Evolutionary conservation across 2,113 vertebrate species (phyloP).

Genomic region (Callionymus lyra): DNA sequence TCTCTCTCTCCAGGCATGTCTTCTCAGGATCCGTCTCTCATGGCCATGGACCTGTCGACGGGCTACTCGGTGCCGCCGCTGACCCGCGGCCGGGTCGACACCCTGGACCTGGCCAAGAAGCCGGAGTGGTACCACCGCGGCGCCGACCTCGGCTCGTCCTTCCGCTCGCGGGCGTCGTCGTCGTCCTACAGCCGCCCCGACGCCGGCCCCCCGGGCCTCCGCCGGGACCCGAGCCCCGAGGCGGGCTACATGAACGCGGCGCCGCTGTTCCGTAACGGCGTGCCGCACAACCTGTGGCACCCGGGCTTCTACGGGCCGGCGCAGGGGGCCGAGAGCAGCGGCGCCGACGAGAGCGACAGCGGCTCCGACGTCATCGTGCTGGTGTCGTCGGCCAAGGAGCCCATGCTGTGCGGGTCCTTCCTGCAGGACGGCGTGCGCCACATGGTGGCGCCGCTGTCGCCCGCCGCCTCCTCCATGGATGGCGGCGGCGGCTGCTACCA

Average conservation of each 20-base stretch:
- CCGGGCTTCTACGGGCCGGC: constrained; percentile 32
- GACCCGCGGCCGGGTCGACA: constrained; percentile 30
- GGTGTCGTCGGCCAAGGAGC: constrained; percentile 47
- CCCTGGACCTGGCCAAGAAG: constrained; percentile 51
- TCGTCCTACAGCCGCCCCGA: constrained; percentile 2
- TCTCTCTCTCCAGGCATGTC: constrained; percentile 50
- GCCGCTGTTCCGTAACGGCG: constrained; percentile 23
- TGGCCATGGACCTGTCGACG: constrained; percentile 60
- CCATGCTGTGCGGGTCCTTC: constrained; percentile 38
- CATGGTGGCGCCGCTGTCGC: constrained; percentile 39
- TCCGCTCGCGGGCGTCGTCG: constrained; percentile 26
- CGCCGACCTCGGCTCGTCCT: constrained; percentile 26
- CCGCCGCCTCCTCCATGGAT: constrained; percentile 28
- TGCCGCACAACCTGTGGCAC: constrained; percentile 42
- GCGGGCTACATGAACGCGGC: constrained; percentile 33
- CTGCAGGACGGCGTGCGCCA: constrained; percentile 35
- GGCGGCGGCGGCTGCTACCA: constrained; percentile 31
- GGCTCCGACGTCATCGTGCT: constrained; percentile 58
- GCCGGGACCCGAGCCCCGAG: constrained; percentile 25
- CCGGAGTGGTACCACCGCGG: constrained; percentile 52
- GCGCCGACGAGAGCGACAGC: constrained; percentile 51
- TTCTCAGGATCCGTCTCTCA: constrained; percentile 37
- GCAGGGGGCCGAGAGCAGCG: constrained; percentile 41
- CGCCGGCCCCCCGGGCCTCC: constrained; percentile 9
- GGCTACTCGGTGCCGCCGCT: constrained; percentile 36